Conservation (phyloP, 2,797 vertebrate species). For the Spondyliosoma cantharus region DNA sequence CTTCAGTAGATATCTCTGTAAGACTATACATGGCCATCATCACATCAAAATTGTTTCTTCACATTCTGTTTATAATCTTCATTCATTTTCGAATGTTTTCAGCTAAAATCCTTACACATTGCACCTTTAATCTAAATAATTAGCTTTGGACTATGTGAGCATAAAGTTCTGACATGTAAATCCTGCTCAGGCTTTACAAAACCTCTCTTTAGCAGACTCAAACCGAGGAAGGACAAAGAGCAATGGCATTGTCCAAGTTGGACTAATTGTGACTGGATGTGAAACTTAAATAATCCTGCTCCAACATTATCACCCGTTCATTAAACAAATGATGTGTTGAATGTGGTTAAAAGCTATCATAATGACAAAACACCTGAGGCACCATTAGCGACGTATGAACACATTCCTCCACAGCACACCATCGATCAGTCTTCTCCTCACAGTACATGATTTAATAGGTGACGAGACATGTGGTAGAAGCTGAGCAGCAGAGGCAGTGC, state of each 20-base stretch:
- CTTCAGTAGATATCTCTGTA: no score
- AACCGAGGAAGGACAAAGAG: not conserved
- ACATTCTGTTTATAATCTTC: no score
- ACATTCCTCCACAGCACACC: not conserved
- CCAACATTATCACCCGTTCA: constrained; percentile 31
- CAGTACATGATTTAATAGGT: not conserved
- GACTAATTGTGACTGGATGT: constrained; percentile 9
- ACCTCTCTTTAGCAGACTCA: not conserved
- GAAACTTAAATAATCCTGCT: constrained; percentile 6
- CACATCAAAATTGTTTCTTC: no score
- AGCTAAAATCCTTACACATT: no score
- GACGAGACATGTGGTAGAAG: not conserved
- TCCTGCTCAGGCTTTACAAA: no score
- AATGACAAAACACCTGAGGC: constrained; percentile 6
- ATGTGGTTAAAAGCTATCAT: constrained; percentile 10
- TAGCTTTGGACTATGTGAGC: not conserved
- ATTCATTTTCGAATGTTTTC: no score
- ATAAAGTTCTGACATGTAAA: not conserved
- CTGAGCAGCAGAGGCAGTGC: not conserved
- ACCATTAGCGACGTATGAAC: constrained; percentile 22
- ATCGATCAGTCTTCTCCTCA: not conserved
- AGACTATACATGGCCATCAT: no score
- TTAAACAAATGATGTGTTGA: constrained; percentile 18
- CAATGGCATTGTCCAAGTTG: not conserved
- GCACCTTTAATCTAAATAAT: not conserved